Evolutionary conservation across 2,888 invertebrate species (phyloP), one percentile per base, ranked within the genome.

Genomic region (Exocentrus adspersus): DNA sequence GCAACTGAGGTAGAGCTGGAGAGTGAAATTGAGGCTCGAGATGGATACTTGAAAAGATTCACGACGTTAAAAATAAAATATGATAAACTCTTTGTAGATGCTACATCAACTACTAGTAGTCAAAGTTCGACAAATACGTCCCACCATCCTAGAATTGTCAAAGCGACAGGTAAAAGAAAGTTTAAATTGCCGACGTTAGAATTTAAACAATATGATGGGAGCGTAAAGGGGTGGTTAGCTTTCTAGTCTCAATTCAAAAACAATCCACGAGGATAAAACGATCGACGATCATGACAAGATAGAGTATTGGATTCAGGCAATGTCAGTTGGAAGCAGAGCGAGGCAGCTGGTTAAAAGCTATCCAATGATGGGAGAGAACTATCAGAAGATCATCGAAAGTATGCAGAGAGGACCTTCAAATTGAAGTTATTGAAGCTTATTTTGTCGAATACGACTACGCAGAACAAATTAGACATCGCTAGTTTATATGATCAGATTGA

Each of bases 401-500:
- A 64, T 71, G 37, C 67, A 73, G 69, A 37, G 71, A 75, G 16
- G 73, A 75, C 19, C 21, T 77, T 16, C 61, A 72, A 19, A 67
- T 41, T 72, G 77, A 61, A 17, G 4, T 12, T 52, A 2, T 19
- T 52, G 14, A 66, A 69, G 32, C 41, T 78, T 14, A 71, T 78
- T 6, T 43, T 77, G 9, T 66, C 65, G 9, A 74, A 72, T 30
- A 59, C 68, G 16, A 5, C 58, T 6, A 51, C 50, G 0, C 14
- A 51, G 20, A 2, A 37, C 1, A 52, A 52, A 52, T 3, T 52
- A 37, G 51, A 52, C 9, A 2, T 52, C 14, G 2, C 20, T 28
- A 21, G 37, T 54, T 14, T 74, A 2, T 74, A 73, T 64, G 75
- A 78, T 60, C 65, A 73, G 52, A 50, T 78, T 5, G 73, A 77